Evolutionary conservation across 1,140 invertebrate species (phyloP), one percentile per base, ranked within the genome.

Genomic region (Varroa destructor): DNA sequence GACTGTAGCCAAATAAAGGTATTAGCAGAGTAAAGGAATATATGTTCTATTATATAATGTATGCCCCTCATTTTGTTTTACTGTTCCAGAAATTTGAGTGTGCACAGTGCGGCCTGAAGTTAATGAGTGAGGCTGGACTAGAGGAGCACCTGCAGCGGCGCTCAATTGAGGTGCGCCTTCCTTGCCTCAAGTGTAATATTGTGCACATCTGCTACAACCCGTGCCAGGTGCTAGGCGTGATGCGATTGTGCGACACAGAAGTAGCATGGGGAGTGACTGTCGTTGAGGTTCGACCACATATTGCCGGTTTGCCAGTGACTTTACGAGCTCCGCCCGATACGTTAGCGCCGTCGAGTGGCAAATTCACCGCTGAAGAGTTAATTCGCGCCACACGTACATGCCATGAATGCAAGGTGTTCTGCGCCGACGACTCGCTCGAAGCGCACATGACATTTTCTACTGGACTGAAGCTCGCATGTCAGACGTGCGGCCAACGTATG

Each of bases 151-250:
- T 43, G 12, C 61, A 67, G 37, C 61, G 61, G 46, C 61, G 61
- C 4, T 67, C 61, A 46, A 67, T 67, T 5, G 46, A 67, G 1
- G 61, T 67, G 40, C 61, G 61, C 46, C 61, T 67, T 2, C 61
- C 61, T 10, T 67, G 61, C 46, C 61, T 67, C 40, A 67, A 67
- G 36, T 67, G 61, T 37, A 43, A 46, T 46, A 40, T 67, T 4
- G 61, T 67, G 46, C 61, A 67, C 36, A 67, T 67, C 14, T 67
- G 61, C 61, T 67, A 67, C 61, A 67, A 67, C 37, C 61, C 61
- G 12, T 67, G 61, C 37, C 61, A 67, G 37, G 61, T 67, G 61
- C 61, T 67, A 12, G 46, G 46, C 40, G 61, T 67, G n/a, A 40
- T 67, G 61, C 40, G 46, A 40, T 46, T 67, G n/a, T 67, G 61